phyloP scores from a whole-genome alignment of 1,140 invertebrate genomes.

The Sogatella furcifera region DNA sequence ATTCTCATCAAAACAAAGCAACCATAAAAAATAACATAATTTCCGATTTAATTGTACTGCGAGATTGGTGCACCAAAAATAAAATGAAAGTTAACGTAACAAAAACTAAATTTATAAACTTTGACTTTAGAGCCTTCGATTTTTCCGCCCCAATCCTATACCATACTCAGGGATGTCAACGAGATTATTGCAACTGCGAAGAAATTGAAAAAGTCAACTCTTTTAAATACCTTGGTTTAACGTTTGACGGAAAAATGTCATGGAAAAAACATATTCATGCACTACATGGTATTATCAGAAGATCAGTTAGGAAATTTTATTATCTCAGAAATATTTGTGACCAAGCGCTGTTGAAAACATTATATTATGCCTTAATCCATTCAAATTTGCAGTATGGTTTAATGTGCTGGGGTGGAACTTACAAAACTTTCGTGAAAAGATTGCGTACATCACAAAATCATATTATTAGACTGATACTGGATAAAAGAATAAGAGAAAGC shows the following conservation, averaged over 20 bases:
- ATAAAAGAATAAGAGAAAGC: not conserved
- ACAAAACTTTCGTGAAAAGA: slow-evolving; percentile 1
- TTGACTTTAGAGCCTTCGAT: not conserved
- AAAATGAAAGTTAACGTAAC: slow-evolving; percentile 2
- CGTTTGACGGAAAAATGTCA: slow-evolving; percentile 1
- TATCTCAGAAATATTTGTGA: not conserved
- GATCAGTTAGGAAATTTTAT: not conserved
- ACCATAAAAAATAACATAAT: not conserved
- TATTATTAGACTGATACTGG: not conserved
- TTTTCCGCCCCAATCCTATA: not conserved
- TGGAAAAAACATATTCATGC: not conserved
- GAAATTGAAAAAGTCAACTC: slow-evolving; percentile 4
- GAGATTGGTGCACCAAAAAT: not conserved
- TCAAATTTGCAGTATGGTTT: not conserved
- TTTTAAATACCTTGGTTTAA: not conserved
- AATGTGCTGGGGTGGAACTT: slow-evolving; percentile 1
- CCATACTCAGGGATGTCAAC: not conserved
- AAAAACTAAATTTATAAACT: slow-evolving; percentile 7
- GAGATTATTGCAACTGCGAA: not conserved
- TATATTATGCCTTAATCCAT: not conserved
- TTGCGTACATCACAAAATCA: slow-evolving; percentile 2
- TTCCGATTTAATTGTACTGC: not conserved
- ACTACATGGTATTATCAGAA: not conserved
- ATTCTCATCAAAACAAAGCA: not conserved
- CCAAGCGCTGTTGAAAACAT: not conserved